These are phyloP conservation scores for Pollenia angustigena DNA, from an alignment of 2,888 invertebrate genomes.

Conservation along the genomic window DNA sequence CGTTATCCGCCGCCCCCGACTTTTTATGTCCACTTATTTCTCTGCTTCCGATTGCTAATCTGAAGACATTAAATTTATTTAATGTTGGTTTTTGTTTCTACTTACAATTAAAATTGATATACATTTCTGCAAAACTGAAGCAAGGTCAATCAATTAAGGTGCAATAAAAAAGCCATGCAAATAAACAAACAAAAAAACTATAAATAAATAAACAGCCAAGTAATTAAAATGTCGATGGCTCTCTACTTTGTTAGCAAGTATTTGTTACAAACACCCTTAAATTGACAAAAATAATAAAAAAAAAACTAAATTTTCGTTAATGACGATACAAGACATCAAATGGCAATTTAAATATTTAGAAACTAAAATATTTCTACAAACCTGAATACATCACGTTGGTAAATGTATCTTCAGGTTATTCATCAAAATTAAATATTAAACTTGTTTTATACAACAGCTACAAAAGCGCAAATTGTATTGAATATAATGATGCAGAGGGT, in stretches of 20 bases:
- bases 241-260: not conserved
- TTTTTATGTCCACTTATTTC: too few relatives aligned
- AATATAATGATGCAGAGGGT: too few relatives aligned
- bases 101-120: not conserved
- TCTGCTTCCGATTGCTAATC: too few relatives aligned
- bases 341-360: not conserved
- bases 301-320: not conserved
- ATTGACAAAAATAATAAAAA: not conserved
- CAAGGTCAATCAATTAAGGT: not conserved
- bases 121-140: not conserved
- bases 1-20: too few relatives aligned
- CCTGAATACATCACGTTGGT: not conserved
- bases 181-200: not conserved
- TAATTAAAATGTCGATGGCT: not conserved
- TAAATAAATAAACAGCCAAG: not conserved
- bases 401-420: not conserved
- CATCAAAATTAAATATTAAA: not conserved
- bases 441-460: too few relatives aligned
- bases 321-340: not conserved
- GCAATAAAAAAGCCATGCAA: not conserved
- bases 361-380: not conserved
- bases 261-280: not conserved
- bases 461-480: too few relatives aligned
- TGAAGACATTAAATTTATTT: too few relatives aligned
- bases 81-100: too few relatives aligned